phyloP scores from a whole-genome alignment of 2,797 vertebrate species.

The Hydrophis major region DNA sequence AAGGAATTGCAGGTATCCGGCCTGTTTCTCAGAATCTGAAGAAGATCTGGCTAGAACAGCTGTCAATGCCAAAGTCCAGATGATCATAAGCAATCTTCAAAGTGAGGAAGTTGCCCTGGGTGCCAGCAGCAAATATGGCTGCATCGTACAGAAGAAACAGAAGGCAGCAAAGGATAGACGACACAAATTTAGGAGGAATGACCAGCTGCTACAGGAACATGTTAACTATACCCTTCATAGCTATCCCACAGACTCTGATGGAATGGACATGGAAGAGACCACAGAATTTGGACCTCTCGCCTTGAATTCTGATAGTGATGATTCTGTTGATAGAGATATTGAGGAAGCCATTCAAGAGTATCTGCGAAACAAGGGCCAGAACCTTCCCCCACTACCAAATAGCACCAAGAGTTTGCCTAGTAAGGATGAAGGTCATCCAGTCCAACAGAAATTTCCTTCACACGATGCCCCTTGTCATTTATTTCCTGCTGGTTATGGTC shows the following conservation, averaged over 20 bases:
- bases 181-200: conserved; percentile 23
- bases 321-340: conserved; percentile 91
- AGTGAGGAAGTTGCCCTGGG: conserved; percentile 83
- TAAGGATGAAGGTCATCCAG: neutral
- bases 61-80: conserved; percentile 87
- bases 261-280: conserved; percentile 29
- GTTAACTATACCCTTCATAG: conserved; percentile 18
- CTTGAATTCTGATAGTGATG: conserved; percentile 88
- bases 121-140: conserved; percentile 78
- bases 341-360: conserved; percentile 97
- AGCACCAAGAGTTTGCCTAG: conserved; percentile 25
- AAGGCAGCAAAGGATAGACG: conserved; percentile 64
- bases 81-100: conserved; percentile 90
- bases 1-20: conserved; percentile 82
- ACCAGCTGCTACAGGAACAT: neutral
- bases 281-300: conserved; percentile 57
- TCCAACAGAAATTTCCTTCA: conserved; percentile 40
- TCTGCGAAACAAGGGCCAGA: conserved; percentile 71
- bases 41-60: conserved; percentile 73
- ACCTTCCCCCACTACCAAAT: neutral
- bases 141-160: conserved; percentile 71
- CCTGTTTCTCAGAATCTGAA: conserved; percentile 85
- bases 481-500: conserved; percentile 38
- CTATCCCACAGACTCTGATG: conserved; percentile 30
- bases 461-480: neutral